phyloP scores from a whole-genome alignment of 2,888 invertebrate species.

The Cryptocephalus moraei region DNA sequence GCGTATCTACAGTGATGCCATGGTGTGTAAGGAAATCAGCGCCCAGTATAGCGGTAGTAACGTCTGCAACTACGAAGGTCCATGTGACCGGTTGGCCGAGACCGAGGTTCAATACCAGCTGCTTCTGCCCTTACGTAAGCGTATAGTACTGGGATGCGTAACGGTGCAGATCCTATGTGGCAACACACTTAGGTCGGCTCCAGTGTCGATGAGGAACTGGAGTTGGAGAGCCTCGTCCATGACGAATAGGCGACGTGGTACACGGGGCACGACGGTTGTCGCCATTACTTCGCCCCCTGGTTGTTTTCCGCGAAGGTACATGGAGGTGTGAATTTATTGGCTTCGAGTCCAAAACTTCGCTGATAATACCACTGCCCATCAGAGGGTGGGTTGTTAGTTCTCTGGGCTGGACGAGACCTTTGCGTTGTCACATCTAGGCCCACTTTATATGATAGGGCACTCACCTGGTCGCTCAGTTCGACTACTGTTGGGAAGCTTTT shows the following conservation, averaged over 20 bases:
- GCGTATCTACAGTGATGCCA: background rate
- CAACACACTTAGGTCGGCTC: background rate
- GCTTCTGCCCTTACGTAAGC: background rate
- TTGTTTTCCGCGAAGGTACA: background rate
- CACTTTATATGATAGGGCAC: background rate
- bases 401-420: background rate
- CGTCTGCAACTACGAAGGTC: conserved; percentile 2
- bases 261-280: background rate
- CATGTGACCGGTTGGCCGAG: background rate
- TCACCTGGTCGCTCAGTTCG: background rate
- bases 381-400: background rate
- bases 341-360: background rate
- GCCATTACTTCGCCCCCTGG: background rate
- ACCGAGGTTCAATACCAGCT: background rate
- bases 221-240: background rate
- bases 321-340: background rate
- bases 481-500: background rate
- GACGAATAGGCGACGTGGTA: background rate
- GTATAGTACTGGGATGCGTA: background rate
- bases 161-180: background rate
- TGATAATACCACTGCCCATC: background rate
- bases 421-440: background rate
- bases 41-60: conserved; percentile 1
- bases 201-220: background rate
- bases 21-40: background rate